phyloP scores from a whole-genome alignment of 2,113 vertebrate species.

The Chaetorhynchus papuensis region DNA sequence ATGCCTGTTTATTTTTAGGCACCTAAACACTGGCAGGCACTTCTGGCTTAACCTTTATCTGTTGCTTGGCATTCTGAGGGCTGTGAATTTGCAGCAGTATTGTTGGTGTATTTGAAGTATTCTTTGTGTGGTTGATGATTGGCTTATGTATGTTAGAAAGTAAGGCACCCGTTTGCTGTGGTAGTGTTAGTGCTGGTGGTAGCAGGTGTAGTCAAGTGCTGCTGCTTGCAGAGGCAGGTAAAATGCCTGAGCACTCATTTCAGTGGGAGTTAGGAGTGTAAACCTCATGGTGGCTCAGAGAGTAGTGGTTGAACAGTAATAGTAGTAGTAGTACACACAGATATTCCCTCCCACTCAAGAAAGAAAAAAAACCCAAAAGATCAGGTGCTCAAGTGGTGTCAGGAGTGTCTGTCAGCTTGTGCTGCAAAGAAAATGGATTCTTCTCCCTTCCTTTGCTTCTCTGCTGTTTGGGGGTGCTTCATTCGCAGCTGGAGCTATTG shows the following conservation, averaged over 20 bases:
- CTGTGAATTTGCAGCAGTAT: neutral
- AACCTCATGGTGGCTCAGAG: neutral
- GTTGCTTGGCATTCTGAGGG: conserved; percentile 26
- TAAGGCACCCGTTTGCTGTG: neutral
- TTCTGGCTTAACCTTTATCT: conserved; percentile 63
- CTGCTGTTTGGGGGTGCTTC: neutral
- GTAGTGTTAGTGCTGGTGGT: neutral
- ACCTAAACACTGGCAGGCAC: conserved; percentile 32
- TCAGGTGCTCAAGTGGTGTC: neutral
- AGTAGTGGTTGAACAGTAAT: neutral
- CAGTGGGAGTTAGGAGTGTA: neutral
- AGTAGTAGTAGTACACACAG: neutral
- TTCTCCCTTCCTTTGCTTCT: neutral
- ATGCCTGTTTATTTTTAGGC: conserved; percentile 57
- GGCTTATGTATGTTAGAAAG: neutral
- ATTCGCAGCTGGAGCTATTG: neutral
- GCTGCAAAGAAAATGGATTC: neutral
- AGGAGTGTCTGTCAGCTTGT: neutral
- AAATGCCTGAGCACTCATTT: neutral
- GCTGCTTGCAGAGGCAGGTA: neutral
- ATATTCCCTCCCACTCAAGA: neutral
- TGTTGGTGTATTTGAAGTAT: conserved; percentile 14
- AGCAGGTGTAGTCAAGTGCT: neutral
- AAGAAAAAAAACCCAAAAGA: neutral
- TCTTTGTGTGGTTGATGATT: neutral